A percentile compares a stretch with the other conserved stretches of the same genome.
These are phyloP conservation scores for Archilochus colubris DNA, from an alignment of 2,113 vertebrate genomes.

Conservation along the genomic window DNA sequence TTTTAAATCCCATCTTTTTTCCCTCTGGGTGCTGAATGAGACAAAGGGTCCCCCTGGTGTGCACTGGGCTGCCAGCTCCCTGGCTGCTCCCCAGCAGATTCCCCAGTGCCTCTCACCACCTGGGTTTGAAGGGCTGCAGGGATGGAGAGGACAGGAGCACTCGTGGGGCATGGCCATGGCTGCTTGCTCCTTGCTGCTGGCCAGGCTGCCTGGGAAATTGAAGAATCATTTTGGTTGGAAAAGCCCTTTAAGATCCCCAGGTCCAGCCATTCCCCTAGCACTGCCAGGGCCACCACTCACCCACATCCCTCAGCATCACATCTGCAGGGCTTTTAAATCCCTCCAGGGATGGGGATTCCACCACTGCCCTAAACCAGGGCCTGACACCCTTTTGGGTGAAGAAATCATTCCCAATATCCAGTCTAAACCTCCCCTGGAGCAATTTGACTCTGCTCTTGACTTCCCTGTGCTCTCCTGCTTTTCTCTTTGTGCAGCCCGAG, in stretches of 20 bases:
- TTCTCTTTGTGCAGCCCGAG: background rate
- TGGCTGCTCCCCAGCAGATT: background rate
- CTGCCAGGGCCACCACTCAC: no score
- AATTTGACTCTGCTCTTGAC: no score
- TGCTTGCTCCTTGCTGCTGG: background rate
- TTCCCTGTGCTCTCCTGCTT: background rate
- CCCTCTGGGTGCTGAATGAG: background rate
- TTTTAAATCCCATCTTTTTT: background rate
- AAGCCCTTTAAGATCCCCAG: no score
- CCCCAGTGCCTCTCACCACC: accelerated
- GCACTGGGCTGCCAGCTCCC: background rate
- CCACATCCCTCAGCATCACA: no score
- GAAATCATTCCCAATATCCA: no score
- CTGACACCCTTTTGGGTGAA: no score
- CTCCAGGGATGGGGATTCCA: no score
- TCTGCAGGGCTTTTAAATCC: no score
- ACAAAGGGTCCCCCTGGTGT: background rate
- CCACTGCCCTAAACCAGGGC: no score
- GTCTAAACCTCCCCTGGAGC: no score
- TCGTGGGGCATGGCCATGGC: accelerated
- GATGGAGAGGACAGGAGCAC: background rate
- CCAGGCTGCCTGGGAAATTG: background rate
- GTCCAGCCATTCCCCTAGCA: no score
- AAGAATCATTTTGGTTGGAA: no score
- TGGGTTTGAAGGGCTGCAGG: background rate